These are phyloP conservation scores for Premnoplex brunnescens DNA, from an alignment of 2,797 vertebrate genomes.

Conservation along the genomic window DNA sequence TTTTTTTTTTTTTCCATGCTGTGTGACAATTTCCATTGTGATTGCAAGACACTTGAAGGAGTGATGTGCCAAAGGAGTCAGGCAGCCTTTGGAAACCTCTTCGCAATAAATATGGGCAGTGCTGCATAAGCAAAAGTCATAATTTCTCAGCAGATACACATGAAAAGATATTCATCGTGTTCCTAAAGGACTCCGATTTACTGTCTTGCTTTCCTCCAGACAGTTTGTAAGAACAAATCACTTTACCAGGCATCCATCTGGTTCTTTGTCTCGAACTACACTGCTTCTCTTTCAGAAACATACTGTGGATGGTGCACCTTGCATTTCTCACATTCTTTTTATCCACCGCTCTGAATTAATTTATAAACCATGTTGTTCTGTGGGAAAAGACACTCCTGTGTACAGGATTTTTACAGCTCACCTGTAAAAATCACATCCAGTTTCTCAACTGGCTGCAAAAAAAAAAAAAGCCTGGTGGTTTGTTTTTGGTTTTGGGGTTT, in stretches of 20 bases:
- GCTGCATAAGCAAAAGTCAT: not conserved
- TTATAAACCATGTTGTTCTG: not conserved
- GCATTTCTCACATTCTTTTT: not conserved
- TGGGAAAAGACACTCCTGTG: not conserved
- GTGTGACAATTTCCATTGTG: conserved; percentile 70
- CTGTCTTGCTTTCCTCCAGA: not conserved
- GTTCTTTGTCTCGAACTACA: not conserved
- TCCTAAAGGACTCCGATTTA: not conserved
- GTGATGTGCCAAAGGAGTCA: conserved; percentile 34
- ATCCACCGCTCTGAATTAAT: not conserved
- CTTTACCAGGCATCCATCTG: not conserved
- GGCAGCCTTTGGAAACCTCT: conserved; percentile 37
- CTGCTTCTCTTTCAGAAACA: not conserved
- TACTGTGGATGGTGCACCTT: accelerated
- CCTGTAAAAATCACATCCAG: not conserved
- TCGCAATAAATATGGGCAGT: not conserved
- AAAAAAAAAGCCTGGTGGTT: not conserved
- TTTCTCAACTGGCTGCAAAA: not conserved
- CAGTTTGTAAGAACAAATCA: not conserved
- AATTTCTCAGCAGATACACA: not conserved
- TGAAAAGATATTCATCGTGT: not conserved
- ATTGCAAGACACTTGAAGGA: conserved; percentile 49
- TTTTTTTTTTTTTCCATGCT: not conserved
- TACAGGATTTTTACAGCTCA: not conserved
- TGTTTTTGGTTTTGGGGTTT: not conserved